Percentiles rank a stretch among this genome's conserved stretches.
Conservation (phyloP, 2,113 vertebrate species). For the Fregetta grallaria region DNA sequence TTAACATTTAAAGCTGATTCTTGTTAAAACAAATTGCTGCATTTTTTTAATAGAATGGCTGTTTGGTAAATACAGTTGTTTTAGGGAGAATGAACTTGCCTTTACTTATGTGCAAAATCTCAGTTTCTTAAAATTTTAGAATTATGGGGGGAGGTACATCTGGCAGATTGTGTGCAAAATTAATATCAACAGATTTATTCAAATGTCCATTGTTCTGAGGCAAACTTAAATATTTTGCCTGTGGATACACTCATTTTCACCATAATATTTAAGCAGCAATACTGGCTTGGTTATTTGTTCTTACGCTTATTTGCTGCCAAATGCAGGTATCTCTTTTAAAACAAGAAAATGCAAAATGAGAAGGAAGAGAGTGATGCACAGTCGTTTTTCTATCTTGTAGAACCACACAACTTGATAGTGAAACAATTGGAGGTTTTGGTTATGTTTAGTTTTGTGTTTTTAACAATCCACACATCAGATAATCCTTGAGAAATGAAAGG, state of each 20-base stretch:
- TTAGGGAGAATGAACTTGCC: not conserved
- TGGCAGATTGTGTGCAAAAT: not conserved
- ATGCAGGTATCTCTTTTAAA: not conserved
- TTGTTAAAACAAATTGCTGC: not conserved
- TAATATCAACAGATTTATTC: not conserved
- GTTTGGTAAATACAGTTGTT: not conserved
- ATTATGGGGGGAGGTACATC: not conserved
- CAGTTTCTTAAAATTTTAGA: not conserved
- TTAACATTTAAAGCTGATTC: not conserved
- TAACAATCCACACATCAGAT: not conserved
- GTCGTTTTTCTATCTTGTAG: not conserved
- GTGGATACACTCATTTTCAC: not conserved
- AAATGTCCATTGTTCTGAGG: not conserved
- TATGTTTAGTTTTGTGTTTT: not conserved
- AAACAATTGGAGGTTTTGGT: not conserved
- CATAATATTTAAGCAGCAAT: not conserved
- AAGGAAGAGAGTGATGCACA: not conserved
- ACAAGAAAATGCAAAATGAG: not conserved
- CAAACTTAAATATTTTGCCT: not conserved
- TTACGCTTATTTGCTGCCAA: not conserved
- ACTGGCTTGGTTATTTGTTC: not conserved
- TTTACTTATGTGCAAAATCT: not conserved
- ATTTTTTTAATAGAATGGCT: not conserved
- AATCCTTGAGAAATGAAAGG: not conserved
- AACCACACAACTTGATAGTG: not conserved